These are phyloP conservation scores for Chelon labrosus DNA, from an alignment of 2,797 vertebrate genomes.

Conservation along the genomic window DNA sequence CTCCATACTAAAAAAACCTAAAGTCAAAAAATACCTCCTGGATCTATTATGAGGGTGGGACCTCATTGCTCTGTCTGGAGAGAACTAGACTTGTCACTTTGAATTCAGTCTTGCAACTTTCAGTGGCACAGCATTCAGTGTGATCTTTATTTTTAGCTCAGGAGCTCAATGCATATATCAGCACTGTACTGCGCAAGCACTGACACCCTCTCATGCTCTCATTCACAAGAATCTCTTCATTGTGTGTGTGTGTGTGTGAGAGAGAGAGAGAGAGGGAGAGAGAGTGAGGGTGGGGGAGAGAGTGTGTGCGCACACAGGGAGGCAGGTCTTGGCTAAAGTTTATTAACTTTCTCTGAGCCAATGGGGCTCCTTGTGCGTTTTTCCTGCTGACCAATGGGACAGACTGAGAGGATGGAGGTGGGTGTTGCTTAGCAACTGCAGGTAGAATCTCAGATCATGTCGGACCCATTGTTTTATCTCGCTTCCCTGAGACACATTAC, in stretches of 20 bases:
- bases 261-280: not conserved
- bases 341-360: slow-evolving; percentile 88
- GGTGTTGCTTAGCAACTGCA: slow-evolving; percentile 93
- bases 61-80: slow-evolving; percentile 73
- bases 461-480: slow-evolving; percentile 87
- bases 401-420: slow-evolving; percentile 85
- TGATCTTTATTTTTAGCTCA: slow-evolving; percentile 86
- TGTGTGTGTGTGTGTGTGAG: slow-evolving; percentile 65
- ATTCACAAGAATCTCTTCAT: slow-evolving; percentile 87
- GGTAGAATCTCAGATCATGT: slow-evolving; percentile 89
- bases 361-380: slow-evolving; percentile 82
- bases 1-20: slow-evolving; percentile 43
- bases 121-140: slow-evolving; percentile 76
- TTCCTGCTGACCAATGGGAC: slow-evolving; percentile 84
- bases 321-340: slow-evolving; percentile 87
- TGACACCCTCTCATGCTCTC: slow-evolving; percentile 83
- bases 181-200: slow-evolving; percentile 82
- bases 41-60: slow-evolving; percentile 73
- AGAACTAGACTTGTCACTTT: slow-evolving; percentile 82
- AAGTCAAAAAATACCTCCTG: slow-evolving; percentile 56
- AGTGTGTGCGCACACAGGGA: slow-evolving; percentile 69
- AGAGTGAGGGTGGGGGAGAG: not conserved
- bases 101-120: slow-evolving; percentile 83
- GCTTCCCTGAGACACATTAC: slow-evolving; percentile 81
- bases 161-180: slow-evolving; percentile 84